Percentiles rank a stretch among this genome's conserved stretches.
These are phyloP conservation scores for Drosophila borealis DNA, from an alignment of 2,888 invertebrate genomes.

Conservation along the genomic window DNA sequence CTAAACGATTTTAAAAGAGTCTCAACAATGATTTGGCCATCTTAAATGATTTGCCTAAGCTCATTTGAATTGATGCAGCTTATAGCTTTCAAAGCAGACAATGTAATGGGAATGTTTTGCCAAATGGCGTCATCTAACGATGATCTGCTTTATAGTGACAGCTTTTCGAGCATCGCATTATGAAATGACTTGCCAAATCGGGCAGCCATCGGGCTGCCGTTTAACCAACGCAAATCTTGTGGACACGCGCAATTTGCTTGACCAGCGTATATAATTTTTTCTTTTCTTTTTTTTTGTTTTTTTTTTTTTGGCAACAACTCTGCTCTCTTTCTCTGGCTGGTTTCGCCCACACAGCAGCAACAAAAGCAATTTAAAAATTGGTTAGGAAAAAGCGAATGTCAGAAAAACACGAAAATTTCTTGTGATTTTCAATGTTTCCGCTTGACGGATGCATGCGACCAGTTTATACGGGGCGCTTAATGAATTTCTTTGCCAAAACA, in stretches of 20 bases:
- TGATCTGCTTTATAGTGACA: slow-evolving; percentile 25
- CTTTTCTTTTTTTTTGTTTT: too few relatives aligned
- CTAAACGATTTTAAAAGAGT: not conserved
- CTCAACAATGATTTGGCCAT: not conserved
- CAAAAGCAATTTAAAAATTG: slow-evolving; percentile 38
- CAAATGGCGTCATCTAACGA: slow-evolving; percentile 15
- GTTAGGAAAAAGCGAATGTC: slow-evolving; percentile 30
- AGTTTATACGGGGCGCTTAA: slow-evolving; percentile 30
- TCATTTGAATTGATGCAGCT: slow-evolving; percentile 3
- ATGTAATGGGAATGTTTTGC: slow-evolving; percentile 10
- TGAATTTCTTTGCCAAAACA: slow-evolving; percentile 44
- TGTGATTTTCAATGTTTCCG: slow-evolving; percentile 50
- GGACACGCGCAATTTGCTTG: slow-evolving; percentile 52
- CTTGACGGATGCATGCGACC: slow-evolving; percentile 41
- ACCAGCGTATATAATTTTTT: slow-evolving; percentile 3
- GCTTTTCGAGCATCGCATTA: slow-evolving; percentile 14
- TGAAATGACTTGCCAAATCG: slow-evolving; percentile 34
- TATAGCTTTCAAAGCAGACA: slow-evolving; percentile 1
- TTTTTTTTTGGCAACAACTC: slow-evolving; percentile 31
- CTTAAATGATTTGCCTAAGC: too few relatives aligned
- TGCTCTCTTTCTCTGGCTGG: not conserved
- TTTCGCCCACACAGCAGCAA: slow-evolving; percentile 34
- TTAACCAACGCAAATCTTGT: slow-evolving; percentile 21
- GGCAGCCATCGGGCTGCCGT: slow-evolving; percentile 16
- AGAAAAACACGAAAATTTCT: slow-evolving; percentile 38